Conservation (phyloP, 2,113 vertebrate species). For the Xenopus borealis region DNA sequence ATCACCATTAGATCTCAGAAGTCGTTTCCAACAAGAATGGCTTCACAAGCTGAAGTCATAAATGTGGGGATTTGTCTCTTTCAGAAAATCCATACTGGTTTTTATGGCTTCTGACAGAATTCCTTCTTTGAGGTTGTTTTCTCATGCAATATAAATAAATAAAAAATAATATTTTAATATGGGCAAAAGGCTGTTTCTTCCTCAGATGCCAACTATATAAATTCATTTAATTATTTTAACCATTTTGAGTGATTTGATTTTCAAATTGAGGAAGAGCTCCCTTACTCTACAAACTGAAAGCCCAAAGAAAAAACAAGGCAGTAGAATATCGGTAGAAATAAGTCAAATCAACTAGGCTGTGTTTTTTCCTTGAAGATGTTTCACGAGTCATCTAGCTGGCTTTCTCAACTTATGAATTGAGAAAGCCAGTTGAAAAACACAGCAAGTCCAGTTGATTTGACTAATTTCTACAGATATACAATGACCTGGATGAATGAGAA, state of each 20-base stretch:
- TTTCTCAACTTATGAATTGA: too few species aligned
- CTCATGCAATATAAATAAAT: slow-evolving; percentile 34
- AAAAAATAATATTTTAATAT: slow-evolving; percentile 22
- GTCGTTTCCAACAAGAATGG: slow-evolving; percentile 40
- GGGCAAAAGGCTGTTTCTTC: slow-evolving; percentile 11
- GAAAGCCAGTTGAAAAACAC: too few species aligned
- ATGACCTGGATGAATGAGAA: too few species aligned
- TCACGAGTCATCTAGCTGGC: too few species aligned
- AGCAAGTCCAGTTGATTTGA: too few species aligned
- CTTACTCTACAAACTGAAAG: too few species aligned
- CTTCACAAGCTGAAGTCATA: slow-evolving; percentile 28
- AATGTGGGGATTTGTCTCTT: slow-evolving; percentile 33
- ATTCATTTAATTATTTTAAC: not conserved
- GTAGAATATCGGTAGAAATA: too few species aligned
- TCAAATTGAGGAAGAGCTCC: not conserved
- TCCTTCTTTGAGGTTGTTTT: slow-evolving; percentile 29
- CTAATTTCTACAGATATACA: too few species aligned
- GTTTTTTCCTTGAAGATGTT: too few species aligned
- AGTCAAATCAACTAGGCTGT: too few species aligned
- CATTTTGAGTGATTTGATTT: too few species aligned
- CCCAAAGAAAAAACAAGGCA: too few species aligned
- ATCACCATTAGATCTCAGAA: slow-evolving; percentile 35
- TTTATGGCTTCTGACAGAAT: slow-evolving; percentile 23
- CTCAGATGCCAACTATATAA: not conserved
- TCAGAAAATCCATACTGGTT: slow-evolving; percentile 25